These are phyloP conservation scores for Danio albolineatus DNA, from an alignment of 2,797 vertebrate species.

Conservation along the genomic window DNA sequence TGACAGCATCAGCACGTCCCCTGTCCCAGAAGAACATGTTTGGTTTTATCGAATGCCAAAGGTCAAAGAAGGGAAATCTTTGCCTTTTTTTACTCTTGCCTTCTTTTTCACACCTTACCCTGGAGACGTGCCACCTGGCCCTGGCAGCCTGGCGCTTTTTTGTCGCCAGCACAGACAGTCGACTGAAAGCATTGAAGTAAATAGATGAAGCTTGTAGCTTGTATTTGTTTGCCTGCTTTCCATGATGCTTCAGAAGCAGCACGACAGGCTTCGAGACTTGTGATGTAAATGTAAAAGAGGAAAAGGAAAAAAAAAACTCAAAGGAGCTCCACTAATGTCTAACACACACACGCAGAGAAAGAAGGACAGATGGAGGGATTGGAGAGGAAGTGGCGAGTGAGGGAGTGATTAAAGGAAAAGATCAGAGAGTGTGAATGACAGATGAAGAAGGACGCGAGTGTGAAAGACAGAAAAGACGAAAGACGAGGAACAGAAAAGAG, in stretches of 20 bases:
- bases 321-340: conserved; percentile 61
- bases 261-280: conserved; percentile 6
- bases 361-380: conserved; percentile 59
- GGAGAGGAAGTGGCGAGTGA: conserved; percentile 33
- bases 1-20: conserved; percentile 39
- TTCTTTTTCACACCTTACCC: conserved; percentile 26
- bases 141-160: conserved; percentile 17
- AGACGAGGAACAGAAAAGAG: conserved; percentile 11
- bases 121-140: conserved; percentile 18
- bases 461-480: conserved; percentile 23
- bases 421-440: conserved; percentile 56
- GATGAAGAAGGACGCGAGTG: conserved; percentile 60
- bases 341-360: conserved; percentile 60
- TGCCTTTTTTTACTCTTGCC: conserved; percentile 2
- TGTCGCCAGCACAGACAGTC: conserved; percentile 23
- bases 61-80: conserved; percentile 37
- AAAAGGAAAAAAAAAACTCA: neutral
- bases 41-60: conserved; percentile 48
- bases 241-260: conserved; percentile 11
- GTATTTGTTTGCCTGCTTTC: conserved; percentile 27
- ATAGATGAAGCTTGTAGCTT: conserved; percentile 24
- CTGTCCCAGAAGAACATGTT: conserved; percentile 48
- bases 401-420: conserved; percentile 39
- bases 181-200: conserved; percentile 21
- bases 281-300: neutral